These are phyloP conservation scores for Melieria omissa DNA, from an alignment of 2,888 invertebrate species.

Conservation along the genomic window DNA sequence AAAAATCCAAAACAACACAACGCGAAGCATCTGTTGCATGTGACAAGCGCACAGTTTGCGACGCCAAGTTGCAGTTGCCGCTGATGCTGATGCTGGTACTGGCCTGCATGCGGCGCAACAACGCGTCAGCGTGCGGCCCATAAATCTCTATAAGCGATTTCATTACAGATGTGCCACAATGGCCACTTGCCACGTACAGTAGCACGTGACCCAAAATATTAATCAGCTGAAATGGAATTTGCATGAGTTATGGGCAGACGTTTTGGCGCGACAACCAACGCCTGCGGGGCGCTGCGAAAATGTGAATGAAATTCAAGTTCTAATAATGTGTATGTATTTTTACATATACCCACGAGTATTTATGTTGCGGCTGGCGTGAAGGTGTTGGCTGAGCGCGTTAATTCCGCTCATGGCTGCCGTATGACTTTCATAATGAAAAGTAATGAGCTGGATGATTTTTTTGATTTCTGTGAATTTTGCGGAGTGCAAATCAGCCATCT, in stretches of 20 bases:
- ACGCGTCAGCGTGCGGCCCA: constrained; percentile 38
- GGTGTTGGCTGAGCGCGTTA: too few species aligned
- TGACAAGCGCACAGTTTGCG: constrained; percentile 41
- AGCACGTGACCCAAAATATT: constrained; percentile 65
- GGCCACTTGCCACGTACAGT: constrained; percentile 40
- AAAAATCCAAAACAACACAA: too few species aligned
- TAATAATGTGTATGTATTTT: too few species aligned
- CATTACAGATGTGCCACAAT: constrained; percentile 45
- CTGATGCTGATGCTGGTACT: constrained; percentile 20
- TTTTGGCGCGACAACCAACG: constrained; percentile 17
- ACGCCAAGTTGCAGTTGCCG: constrained; percentile 14
- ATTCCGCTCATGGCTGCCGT: too few species aligned
- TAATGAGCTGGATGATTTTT: too few species aligned
- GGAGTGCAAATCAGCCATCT: too few species aligned
- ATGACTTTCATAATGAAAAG: too few species aligned
- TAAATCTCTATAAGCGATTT: constrained; percentile 51
- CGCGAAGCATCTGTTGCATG: constrained; percentile 45
- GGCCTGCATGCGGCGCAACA: constrained; percentile 26
- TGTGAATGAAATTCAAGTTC: too few species aligned
- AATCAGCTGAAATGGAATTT: constrained; percentile 62
- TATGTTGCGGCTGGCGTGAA: too few species aligned
- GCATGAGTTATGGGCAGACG: constrained; percentile 57
- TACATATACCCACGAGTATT: too few species aligned
- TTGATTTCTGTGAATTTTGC: too few species aligned
- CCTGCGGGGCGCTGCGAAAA: background rate